phyloP scores from a whole-genome alignment of 2,888 invertebrate species.

The Helobdella robusta region DNA sequence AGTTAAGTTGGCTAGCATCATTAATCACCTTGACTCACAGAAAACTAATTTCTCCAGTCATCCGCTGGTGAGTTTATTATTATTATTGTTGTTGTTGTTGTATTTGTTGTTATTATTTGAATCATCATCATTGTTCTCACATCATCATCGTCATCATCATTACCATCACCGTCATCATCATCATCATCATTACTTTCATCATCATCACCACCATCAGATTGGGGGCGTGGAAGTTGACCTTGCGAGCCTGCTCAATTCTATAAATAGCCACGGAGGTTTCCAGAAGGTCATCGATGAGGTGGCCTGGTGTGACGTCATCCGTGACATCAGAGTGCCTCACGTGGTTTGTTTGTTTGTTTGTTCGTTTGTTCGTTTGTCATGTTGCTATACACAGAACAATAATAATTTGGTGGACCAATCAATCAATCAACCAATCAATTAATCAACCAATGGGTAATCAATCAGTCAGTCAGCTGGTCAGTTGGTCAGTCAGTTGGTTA shows the following conservation, averaged over 20 bases:
- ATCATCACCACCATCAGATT: constrained; percentile 52
- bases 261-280: constrained; percentile 74
- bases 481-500: too few species aligned
- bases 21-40: constrained; percentile 67
- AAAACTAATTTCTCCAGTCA: constrained; percentile 65
- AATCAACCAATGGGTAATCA: too few species aligned
- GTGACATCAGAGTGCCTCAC: constrained; percentile 74
- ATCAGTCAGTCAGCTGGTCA: too few species aligned
- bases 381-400: too few species aligned
- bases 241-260: constrained; percentile 71
- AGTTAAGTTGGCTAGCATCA: constrained; percentile 73
- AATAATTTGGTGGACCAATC: background rate
- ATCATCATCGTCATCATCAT: background rate
- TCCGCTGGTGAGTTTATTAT: constrained; percentile 60
- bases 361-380: background rate
- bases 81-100: background rate
- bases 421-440: too few species aligned
- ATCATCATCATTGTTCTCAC: background rate
- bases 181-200: background rate
- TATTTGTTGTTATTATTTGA: background rate
- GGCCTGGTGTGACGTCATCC: constrained; percentile 77
- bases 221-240: constrained; percentile 84
- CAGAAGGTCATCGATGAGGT: constrained; percentile 75
- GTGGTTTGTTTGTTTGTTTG: constrained; percentile 41
- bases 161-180: background rate